Conservation (phyloP, 1,140 invertebrate genomes). For the Ostrea edulis region DNA sequence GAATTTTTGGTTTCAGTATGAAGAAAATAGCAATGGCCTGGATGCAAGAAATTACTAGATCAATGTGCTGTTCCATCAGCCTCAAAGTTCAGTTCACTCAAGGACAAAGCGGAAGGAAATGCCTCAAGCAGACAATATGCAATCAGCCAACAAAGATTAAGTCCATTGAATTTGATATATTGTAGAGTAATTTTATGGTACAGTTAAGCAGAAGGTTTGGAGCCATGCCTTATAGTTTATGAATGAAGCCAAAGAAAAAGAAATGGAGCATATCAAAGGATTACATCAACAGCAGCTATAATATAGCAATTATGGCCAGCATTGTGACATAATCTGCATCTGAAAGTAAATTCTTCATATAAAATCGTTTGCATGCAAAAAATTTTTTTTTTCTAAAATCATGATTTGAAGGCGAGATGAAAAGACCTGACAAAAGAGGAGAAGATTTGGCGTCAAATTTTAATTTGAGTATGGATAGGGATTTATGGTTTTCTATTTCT, state of each 20-base stretch:
- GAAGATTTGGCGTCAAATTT: constrained; percentile 31
- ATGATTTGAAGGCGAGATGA: not conserved
- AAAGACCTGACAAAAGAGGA: not conserved
- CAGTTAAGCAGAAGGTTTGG: not conserved
- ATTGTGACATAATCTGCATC: constrained; percentile 24
- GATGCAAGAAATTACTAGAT: not conserved
- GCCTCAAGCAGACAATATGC: not conserved
- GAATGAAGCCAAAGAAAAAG: constrained; percentile 32
- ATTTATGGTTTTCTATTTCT: constrained; percentile 30
- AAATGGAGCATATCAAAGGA: constrained; percentile 16
- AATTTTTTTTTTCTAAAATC: not conserved
- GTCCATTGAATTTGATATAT: constrained; percentile 25
- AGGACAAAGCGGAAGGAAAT: constrained; percentile 7
- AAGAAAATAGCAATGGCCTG: not conserved
- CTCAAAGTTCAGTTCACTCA: not conserved
- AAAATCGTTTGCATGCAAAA: constrained; percentile 25
- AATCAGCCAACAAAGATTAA: not conserved
- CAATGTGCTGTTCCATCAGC: not conserved
- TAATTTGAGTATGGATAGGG: constrained; percentile 18
- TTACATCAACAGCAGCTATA: not conserved
- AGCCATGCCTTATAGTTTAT: constrained; percentile 5
- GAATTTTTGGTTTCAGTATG: not conserved
- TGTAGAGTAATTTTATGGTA: constrained; percentile 36
- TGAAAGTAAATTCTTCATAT: constrained; percentile 9
- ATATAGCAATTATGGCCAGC: constrained; percentile 19